Evolutionary conservation across 2,797 vertebrate genomes (phyloP).

Genomic region (Myoxocephalus aenaeus): DNA sequence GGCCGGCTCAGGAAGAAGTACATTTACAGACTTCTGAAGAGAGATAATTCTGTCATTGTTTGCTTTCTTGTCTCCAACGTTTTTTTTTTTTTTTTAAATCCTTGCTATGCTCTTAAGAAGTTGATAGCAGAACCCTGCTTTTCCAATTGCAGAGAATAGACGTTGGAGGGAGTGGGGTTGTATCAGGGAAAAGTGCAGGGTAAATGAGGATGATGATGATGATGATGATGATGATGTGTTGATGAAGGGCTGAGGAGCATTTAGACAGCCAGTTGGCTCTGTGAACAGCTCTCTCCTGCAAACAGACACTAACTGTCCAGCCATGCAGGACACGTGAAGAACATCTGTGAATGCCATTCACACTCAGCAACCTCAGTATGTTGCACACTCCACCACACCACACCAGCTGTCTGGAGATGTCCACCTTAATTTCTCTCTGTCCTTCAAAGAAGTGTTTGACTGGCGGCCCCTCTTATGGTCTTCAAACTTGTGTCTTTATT

Average conservation of each 20-base stretch:
- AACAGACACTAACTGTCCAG: conserved; percentile 53
- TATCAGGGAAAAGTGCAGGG: background rate
- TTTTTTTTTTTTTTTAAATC: conserved; percentile 13
- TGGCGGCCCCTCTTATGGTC: background rate
- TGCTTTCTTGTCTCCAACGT: conserved; percentile 19
- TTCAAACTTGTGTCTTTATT: conserved; percentile 7
- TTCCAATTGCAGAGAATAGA: conserved; percentile 15
- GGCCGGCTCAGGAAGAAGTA: conserved; percentile 22
- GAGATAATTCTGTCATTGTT: conserved; percentile 34
- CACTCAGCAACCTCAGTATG: conserved; percentile 52
- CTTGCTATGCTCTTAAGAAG: conserved; percentile 6
- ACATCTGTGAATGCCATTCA: conserved; percentile 80
- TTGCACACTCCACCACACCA: conserved; percentile 27
- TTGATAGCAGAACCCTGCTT: conserved; percentile 8
- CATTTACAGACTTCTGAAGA: conserved; percentile 26
- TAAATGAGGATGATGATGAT: conserved; percentile 31
- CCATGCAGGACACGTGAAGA: conserved; percentile 60
- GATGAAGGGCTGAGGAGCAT: conserved; percentile 59
- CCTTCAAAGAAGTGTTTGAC: conserved; percentile 29
- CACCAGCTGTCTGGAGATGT: conserved; percentile 59
- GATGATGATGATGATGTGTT: conserved; percentile 47
- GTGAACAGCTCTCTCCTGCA: conserved; percentile 59
- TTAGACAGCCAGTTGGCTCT: conserved; percentile 51
- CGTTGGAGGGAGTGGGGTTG: conserved; percentile 1
- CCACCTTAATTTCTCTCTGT: conserved; percentile 28